Evolutionary conservation across 2,113 vertebrate species (phyloP), one percentile per base, ranked within the genome.

Genomic region (Rhinoderma darwinii): DNA sequence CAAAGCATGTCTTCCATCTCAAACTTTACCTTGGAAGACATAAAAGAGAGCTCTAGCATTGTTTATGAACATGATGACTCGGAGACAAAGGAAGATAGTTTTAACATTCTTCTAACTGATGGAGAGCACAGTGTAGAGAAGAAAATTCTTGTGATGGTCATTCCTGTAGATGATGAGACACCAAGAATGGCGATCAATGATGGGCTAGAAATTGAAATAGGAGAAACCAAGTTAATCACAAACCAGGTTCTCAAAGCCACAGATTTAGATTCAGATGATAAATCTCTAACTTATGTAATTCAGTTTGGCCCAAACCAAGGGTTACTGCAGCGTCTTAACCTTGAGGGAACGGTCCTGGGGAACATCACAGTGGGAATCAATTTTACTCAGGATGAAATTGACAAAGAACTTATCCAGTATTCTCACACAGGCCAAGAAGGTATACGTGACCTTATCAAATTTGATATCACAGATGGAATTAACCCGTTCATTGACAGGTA

Each of bases 271-370:
- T 94, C 92, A 22, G 88, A 91, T 86, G 91, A 93, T 66, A 90
- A 90, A 80, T 90, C 84, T 35, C 92, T 94, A 76, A 89, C 88
- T 39, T 94, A 94, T 72, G 37, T 94, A 59, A 88, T 94, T 66
- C 63, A 27, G 74, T 90, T 91, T 82, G 89, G 25, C 0, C 92
- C 90, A 54, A 84, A 84, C 9, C 91, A 93, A 84, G 91, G 92
- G 6, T 93, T 96, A 85, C 91, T 97, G 44, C 95, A 96, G 88
- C 89, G 90, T 9, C 91, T 95, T 39, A 94, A 89, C 85, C 95
- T 93, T 37, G 88, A 92, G 86, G 93, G 94, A 17, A 88, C 94
- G 6, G 91, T 93, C 50, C 88, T 93, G 43, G 90, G 27, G 74
- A 93, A 92, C 43, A 78, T 94, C 78, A 92, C 91, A 1, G 5